phyloP scores from a whole-genome alignment of 2,888 invertebrate genomes.

The Caenorhabditis panamensis region DNA sequence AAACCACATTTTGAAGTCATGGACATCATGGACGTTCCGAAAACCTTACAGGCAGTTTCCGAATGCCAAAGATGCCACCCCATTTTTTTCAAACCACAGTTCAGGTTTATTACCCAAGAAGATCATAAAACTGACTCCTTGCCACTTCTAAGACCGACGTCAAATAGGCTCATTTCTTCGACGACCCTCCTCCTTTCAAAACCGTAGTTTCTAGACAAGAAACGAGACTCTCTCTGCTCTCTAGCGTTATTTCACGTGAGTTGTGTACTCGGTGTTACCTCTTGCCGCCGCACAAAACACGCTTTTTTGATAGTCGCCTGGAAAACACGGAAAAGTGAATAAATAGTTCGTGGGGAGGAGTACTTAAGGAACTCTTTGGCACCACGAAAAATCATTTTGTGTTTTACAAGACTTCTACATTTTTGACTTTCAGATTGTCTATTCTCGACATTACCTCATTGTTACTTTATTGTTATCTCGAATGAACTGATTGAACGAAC shows the following conservation, averaged over 20 bases:
- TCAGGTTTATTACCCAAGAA: not conserved
- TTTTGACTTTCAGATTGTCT: conserved; percentile 17
- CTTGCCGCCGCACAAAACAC: conserved; percentile 51
- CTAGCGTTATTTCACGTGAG: conserved; percentile 40
- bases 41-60: too few relatives aligned
- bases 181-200: conserved; percentile 14
- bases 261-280: conserved; percentile 46
- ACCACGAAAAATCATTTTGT: conserved; percentile 28
- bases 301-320: conserved; percentile 50
- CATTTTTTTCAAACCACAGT: not conserved
- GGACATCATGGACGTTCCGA: too few relatives aligned
- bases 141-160: not conserved
- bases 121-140: not conserved
- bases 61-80: too few relatives aligned
- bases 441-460: too few relatives aligned
- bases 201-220: conserved; percentile 49
- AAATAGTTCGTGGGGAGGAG: conserved; percentile 44
- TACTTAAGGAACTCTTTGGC: conserved; percentile 38
- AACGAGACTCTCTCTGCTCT: conserved; percentile 28
- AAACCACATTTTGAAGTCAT: too few relatives aligned
- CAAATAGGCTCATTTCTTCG: conserved; percentile 3
- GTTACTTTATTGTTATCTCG: too few relatives aligned
- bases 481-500: conserved; percentile 10
- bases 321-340: conserved; percentile 54
- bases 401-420: not conserved